Conservation (phyloP, 2,113 vertebrate genomes). For the Thalassarche chlororhynchos region DNA sequence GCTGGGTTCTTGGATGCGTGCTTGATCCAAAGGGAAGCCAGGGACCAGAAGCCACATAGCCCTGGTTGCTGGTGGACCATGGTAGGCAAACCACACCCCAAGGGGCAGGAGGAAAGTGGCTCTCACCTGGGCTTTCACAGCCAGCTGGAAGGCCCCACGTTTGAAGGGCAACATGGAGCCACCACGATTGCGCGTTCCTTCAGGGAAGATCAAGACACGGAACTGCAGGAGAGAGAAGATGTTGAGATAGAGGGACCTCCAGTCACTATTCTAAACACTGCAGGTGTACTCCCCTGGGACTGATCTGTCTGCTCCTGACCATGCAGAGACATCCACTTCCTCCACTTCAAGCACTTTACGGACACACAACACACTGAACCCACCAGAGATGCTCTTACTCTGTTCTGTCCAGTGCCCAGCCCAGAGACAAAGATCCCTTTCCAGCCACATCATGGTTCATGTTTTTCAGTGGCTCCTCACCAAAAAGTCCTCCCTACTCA, state of each 20-base stretch:
- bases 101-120: background rate
- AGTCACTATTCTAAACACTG: background rate
- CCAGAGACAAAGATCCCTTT: background rate
- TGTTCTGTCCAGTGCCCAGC: background rate
- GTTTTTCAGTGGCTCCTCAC: background rate
- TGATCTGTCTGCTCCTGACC: background rate
- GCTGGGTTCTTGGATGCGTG: rapidly evolving
- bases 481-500: slow-evolving; percentile 45
- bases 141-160: slow-evolving; percentile 79
- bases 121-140: slow-evolving; percentile 81
- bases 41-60: background rate
- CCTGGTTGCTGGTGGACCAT: background rate
- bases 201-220: slow-evolving; percentile 76
- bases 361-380: background rate
- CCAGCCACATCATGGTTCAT: background rate
- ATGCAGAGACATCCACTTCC: background rate
- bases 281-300: background rate
- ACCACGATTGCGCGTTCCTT: slow-evolving; percentile 77
- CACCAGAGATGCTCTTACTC: background rate
- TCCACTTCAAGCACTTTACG: background rate
- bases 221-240: slow-evolving; percentile 57
- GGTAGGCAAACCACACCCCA: background rate
- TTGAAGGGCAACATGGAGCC: slow-evolving; percentile 82
- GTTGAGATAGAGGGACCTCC: background rate
- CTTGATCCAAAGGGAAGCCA: background rate